These are phyloP conservation scores for Myripristis murdjan DNA, from an alignment of 2,797 vertebrate genomes.

Conservation along the genomic window DNA sequence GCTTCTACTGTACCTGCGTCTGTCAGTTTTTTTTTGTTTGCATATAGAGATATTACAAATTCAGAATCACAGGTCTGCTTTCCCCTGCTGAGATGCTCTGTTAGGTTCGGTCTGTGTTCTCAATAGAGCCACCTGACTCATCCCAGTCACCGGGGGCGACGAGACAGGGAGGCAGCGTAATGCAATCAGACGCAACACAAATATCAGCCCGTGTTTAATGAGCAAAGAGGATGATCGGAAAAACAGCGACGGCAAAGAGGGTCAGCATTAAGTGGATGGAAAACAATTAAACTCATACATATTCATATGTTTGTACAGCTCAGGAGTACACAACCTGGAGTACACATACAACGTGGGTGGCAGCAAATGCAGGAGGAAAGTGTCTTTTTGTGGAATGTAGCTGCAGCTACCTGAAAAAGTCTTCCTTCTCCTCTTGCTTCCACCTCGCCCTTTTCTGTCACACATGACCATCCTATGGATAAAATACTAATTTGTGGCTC, in stretches of 20 bases:
- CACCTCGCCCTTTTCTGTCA: not conserved
- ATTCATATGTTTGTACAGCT: not conserved
- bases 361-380: too few species aligned
- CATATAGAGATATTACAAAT: conserved; percentile 21
- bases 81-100: conserved; percentile 13
- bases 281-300: conserved; percentile 14
- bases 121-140: conserved; percentile 60
- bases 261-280: conserved; percentile 29
- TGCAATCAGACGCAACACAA: conserved; percentile 59
- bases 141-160: conserved; percentile 34
- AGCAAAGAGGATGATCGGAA: conserved; percentile 19
- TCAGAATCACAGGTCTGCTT: conserved; percentile 9
- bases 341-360: too few species aligned
- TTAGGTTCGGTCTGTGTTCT: conserved; percentile 45
- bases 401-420: too few species aligned
- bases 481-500: not conserved
- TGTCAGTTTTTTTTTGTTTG: conserved; percentile 34
- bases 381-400: too few species aligned
- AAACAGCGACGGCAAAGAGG: conserved; percentile 14
- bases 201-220: conserved; percentile 38
- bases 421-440: not conserved
- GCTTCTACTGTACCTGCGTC: conserved; percentile 1
- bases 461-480: not conserved
- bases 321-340: too few species aligned
- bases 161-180: conserved; percentile 43